phyloP scores from a whole-genome alignment of 2,797 vertebrate species.

The Liasis olivaceus region DNA sequence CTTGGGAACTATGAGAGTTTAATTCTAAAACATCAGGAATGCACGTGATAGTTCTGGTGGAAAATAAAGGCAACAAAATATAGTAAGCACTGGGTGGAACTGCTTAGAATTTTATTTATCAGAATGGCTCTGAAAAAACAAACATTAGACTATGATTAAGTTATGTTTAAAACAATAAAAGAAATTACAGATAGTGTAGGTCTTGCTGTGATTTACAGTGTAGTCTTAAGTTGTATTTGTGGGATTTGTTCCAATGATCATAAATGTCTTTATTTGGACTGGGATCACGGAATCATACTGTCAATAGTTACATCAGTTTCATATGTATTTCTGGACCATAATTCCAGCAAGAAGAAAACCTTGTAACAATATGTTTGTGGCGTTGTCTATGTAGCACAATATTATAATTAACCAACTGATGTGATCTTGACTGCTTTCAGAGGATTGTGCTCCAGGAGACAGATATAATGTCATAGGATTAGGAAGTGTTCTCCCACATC shows the following conservation, averaged over 20 bases:
- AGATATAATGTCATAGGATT: background rate
- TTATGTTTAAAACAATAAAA: slow-evolving; percentile 33
- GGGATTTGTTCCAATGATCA: background rate
- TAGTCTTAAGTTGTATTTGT: background rate
- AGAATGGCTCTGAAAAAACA: background rate
- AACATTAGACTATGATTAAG: slow-evolving; percentile 8
- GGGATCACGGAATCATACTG: slow-evolving; percentile 1
- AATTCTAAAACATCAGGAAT: background rate
- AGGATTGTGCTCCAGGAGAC: background rate
- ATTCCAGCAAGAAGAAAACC: background rate
- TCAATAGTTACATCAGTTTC: slow-evolving; percentile 27
- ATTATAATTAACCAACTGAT: background rate
- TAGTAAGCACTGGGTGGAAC: slow-evolving; percentile 42
- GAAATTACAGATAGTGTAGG: background rate
- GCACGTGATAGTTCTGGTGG: slow-evolving; percentile 46
- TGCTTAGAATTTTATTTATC: slow-evolving; percentile 24
- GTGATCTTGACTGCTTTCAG: background rate
- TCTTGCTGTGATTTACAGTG: background rate
- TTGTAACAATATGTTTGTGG: background rate
- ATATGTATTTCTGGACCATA: background rate
- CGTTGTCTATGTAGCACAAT: background rate
- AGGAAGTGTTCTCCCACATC: background rate
- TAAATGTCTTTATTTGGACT: background rate
- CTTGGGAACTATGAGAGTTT: background rate
- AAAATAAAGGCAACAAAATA: slow-evolving; percentile 39